These are phyloP conservation scores for Coreius guichenoti DNA, from an alignment of 2,797 vertebrate species.

Conservation along the genomic window DNA sequence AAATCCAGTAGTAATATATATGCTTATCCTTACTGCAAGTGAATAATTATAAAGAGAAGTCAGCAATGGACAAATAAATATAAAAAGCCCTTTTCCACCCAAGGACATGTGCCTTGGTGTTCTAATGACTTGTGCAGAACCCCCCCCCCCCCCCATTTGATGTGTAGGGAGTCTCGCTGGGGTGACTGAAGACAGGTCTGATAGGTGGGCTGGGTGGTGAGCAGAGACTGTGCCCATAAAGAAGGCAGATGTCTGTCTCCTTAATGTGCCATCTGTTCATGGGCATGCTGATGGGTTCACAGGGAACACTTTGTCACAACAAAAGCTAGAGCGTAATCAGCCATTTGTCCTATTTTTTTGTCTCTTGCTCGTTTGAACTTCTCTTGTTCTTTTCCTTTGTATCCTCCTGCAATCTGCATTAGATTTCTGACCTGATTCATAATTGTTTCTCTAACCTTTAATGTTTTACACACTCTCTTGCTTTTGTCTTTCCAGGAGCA, in stretches of 20 bases:
- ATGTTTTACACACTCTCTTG: slow-evolving; percentile 34
- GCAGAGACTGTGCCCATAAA: slow-evolving; percentile 39
- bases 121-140: slow-evolving; percentile 43
- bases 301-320: slow-evolving; percentile 60
- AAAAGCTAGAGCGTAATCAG: slow-evolving; percentile 51
- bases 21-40: not conserved
- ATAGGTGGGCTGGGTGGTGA: slow-evolving; percentile 38
- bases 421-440: not conserved
- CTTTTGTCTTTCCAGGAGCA: slow-evolving; percentile 84
- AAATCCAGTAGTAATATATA: not conserved
- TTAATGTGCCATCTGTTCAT: slow-evolving; percentile 64
- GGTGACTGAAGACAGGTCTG: slow-evolving; percentile 48
- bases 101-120: slow-evolving; percentile 25
- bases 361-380: slow-evolving; percentile 18
- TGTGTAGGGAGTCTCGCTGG: slow-evolving; percentile 30
- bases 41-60: not conserved
- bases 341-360: slow-evolving; percentile 40
- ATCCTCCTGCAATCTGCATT: not conserved
- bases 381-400: not conserved
- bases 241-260: slow-evolving; percentile 60
- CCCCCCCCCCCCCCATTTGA: slow-evolving; percentile 1
- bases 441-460: slow-evolving; percentile 14
- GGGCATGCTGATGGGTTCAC: slow-evolving; percentile 43
- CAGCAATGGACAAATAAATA: not conserved
- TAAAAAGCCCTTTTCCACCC: not conserved